Evolutionary conservation across 1,140 invertebrate genomes (phyloP).

Genomic region (Cyrtorhinus lividipennis): DNA sequence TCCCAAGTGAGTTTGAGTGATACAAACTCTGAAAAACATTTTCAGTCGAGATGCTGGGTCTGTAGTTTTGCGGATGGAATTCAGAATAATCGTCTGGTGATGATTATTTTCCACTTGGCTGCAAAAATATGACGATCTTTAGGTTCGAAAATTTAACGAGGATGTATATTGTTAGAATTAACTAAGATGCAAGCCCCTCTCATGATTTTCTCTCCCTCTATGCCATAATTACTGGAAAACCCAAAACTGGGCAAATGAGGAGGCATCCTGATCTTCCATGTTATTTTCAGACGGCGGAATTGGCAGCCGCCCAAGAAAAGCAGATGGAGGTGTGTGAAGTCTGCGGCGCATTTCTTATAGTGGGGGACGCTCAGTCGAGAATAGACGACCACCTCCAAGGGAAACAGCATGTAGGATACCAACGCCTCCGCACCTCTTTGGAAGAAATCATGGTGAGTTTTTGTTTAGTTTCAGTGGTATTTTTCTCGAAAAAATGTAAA

Average conservation of each 20-base stretch:
- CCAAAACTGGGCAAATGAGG: too few species aligned
- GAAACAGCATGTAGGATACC: slow-evolving; percentile 92
- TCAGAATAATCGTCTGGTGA: too few species aligned
- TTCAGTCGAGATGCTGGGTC: slow-evolving; percentile 12
- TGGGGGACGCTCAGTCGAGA: slow-evolving; percentile 93
- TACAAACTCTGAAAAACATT: slow-evolving; percentile 17
- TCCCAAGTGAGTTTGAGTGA: slow-evolving; percentile 43
- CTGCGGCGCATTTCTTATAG: slow-evolving; percentile 95
- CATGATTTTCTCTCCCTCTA: too few species aligned
- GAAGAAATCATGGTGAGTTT: slow-evolving; percentile 40
- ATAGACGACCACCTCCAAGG: slow-evolving; percentile 96
- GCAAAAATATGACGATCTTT: too few species aligned
- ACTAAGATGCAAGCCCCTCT: too few species aligned
- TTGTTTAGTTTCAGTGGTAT: background rate
- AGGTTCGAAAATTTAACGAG: too few species aligned
- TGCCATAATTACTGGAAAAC: too few species aligned
- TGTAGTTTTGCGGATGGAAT: too few species aligned
- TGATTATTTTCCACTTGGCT: too few species aligned
- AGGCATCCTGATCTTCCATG: too few species aligned
- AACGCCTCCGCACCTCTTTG: slow-evolving; percentile 47
- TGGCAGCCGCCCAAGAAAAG: slow-evolving; percentile 78
- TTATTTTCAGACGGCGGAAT: slow-evolving; percentile 45
- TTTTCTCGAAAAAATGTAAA: background rate
- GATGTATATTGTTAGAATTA: too few species aligned
- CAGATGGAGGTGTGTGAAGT: slow-evolving; percentile 99